Evolutionary conservation across 2,888 invertebrate species (phyloP).

Genomic region (Serripes groenlandicus): DNA sequence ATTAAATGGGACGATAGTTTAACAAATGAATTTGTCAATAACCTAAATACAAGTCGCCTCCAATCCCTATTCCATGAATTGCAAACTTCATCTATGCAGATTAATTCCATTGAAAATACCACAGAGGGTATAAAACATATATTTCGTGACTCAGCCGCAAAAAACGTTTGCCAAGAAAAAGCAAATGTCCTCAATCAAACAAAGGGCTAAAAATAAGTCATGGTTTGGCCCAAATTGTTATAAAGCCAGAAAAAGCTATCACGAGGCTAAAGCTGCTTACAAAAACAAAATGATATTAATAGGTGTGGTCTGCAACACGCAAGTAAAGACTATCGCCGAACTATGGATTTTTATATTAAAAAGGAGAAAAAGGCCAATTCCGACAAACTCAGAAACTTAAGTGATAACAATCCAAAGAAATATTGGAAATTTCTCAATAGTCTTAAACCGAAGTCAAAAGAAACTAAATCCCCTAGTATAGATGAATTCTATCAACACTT

Average conservation of each 20-base stretch:
- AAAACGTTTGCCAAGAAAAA: no score
- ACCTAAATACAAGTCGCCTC: no score
- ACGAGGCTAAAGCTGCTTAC: conserved; percentile 16
- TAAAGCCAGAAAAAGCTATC: conserved; percentile 20
- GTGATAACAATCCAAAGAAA: conserved; percentile 21
- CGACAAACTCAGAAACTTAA: conserved; percentile 8
- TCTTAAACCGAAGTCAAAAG: conserved; percentile 10
- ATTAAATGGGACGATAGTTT: no score
- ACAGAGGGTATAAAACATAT: no score
- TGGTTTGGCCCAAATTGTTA: conserved; percentile 36
- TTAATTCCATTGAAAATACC: no score
- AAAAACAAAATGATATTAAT: not conserved
- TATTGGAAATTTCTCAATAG: conserved; percentile 39
- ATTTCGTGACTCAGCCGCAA: no score
- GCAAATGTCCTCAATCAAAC: no score
- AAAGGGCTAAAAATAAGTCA: conserved; percentile 12
- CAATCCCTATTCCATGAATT: no score
- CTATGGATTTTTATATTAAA: conserved; percentile 22
- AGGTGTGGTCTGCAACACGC: not conserved
- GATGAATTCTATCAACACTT: conserved; percentile 27
- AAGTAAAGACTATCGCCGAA: conserved; percentile 27
- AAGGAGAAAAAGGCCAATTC: not conserved
- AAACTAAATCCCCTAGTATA: not conserved
- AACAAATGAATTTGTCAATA: no score
- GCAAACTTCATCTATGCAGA: no score